Base-by-base conservation (phyloP, 2,888 invertebrate species). In the Pinctada fucata region DNA sequence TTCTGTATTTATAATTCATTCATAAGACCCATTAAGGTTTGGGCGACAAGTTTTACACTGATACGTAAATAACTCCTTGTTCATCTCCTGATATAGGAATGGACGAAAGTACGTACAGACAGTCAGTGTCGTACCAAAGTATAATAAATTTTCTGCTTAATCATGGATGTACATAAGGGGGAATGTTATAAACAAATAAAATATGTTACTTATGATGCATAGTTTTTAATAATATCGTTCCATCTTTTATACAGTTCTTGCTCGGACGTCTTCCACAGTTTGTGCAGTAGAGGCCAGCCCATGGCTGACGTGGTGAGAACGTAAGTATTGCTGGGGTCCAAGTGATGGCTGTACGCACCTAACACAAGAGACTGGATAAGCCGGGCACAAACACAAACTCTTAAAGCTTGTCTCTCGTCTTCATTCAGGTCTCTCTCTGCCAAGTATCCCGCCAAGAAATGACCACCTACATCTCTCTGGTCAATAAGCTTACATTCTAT, bases 331-430 rank as follows among this genome's bases (percentile, higher is more conserved):
- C 93, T 93, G 0, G 97, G 97, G 90, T 97, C 95, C 78, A 95
- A 94, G 2, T 94, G 93, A 85, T 95, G 93, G 0, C 96, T 95
- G 93, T 97, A 97, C 0, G 95, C 95, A 0, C 97, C 97, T 73
- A 97, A 91, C 0, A 96, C 95, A 10, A 98, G 92, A 85, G 97
- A 97, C 91, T 97, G 97, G 80, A 95, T 95, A 10, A 97, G 93
- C 68, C 98, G 94, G 0, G 96, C 95, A 69, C 96, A 95, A 3
- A 97, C 94, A 87, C 96, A 95, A 48, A 95, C 93, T 94, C 95
- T 95, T 63, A 97, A 90, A 66, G 95, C 93, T 65, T 94, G 91
- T 83, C 94, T 94, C 88, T 97, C 97, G 0, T 94, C 86, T 1
- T 94, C 93, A 1, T 94, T 94, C 31, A 97, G 90, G 2, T 94